Evolutionary conservation across 2,797 vertebrate species (phyloP).

Genomic region (Gymnopithys bicolor): DNA sequence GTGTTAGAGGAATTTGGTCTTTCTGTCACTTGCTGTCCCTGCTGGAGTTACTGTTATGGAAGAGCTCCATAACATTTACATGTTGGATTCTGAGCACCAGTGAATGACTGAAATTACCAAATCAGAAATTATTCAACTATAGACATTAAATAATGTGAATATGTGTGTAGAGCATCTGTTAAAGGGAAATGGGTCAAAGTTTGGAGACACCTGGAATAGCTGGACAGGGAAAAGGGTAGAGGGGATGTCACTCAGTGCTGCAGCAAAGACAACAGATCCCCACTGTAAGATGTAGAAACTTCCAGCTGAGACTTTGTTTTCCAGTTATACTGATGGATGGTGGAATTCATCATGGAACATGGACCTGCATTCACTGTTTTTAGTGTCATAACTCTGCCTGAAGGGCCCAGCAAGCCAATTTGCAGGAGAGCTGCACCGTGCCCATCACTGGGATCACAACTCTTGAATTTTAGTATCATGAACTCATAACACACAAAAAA

Average conservation of each 20-base stretch:
- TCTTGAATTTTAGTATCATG: background rate
- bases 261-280: background rate
- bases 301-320: background rate
- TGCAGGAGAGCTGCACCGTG: background rate
- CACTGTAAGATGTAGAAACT: background rate
- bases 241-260: background rate
- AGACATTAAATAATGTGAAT: background rate
- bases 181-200: background rate
- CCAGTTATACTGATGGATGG: background rate
- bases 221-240: background rate
- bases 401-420: background rate
- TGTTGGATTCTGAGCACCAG: background rate
- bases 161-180: fast-evolving
- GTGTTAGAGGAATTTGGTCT: background rate
- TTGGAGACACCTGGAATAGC: background rate
- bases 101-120: background rate
- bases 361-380: background rate
- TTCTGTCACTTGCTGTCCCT: background rate
- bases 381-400: background rate
- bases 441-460: background rate
- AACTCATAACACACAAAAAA: background rate
- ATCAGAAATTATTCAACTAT: background rate
- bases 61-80: background rate
- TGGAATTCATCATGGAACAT: background rate
- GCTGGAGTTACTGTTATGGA: background rate